These are phyloP conservation scores for Strigamia crassipes DNA, from an alignment of 2,888 invertebrate species.

Conservation along the genomic window DNA sequence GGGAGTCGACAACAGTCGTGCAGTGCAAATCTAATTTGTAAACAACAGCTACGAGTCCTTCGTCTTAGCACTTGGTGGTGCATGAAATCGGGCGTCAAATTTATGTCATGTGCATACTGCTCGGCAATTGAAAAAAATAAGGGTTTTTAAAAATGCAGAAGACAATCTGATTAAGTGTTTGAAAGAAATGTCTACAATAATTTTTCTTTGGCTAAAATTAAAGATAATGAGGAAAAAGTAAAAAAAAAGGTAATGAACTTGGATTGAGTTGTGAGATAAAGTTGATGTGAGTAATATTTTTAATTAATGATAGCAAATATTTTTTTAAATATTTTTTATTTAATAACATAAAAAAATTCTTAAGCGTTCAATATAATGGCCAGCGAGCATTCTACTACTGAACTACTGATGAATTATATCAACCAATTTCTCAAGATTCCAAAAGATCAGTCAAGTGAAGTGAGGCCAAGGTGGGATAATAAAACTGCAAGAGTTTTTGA, in stretches of 20 bases:
- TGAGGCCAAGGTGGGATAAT: too few species aligned
- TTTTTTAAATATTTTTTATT: neutral
- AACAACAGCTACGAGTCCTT: slow-evolving; percentile 26
- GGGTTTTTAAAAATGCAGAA: slow-evolving; percentile 22
- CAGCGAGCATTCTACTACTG: neutral
- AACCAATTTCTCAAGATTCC: too few species aligned
- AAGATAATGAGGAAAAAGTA: neutral
- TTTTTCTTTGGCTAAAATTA: slow-evolving; percentile 1
- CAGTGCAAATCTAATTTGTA: slow-evolving; percentile 32
- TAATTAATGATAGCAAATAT: too few species aligned
- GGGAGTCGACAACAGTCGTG: slow-evolving; percentile 1
- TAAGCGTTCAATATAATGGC: too few species aligned
- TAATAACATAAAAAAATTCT: too few species aligned
- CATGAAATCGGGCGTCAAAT: slow-evolving; percentile 21
- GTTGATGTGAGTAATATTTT: too few species aligned
- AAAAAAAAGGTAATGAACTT: neutral
- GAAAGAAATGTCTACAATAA: neutral
- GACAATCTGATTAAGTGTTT: slow-evolving; percentile 14
- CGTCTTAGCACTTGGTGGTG: slow-evolving; percentile 23
- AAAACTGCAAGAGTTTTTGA: neutral
- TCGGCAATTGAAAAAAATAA: neutral
- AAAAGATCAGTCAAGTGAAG: too few species aligned
- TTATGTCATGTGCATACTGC: neutral
- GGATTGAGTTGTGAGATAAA: too few species aligned
- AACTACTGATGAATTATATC: neutral